Conservation (phyloP, 2,888 invertebrate genomes). For the Lasioglossum malachurum region DNA sequence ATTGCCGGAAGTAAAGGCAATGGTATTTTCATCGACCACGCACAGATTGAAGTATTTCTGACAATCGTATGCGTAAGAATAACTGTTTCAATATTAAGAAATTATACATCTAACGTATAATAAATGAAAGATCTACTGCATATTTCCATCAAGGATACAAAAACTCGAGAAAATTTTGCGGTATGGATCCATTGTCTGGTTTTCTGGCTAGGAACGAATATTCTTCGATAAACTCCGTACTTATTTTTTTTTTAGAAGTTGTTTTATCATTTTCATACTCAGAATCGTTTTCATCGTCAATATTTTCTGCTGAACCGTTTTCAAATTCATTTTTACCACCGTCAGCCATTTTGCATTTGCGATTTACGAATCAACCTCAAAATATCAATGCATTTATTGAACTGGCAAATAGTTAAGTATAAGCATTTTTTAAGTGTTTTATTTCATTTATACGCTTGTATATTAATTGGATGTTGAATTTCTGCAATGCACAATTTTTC, state of each 20-base stretch:
- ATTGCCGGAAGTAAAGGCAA: constrained; percentile 94
- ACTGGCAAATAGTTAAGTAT: not conserved
- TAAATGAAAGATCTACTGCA: not conserved
- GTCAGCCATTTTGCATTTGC: constrained; percentile 42
- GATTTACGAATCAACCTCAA: constrained; percentile 5
- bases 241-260: not conserved
- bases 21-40: constrained; percentile 90
- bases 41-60: constrained; percentile 92
- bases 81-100: constrained; percentile 85
- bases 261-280: not conserved
- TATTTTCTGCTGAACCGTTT: not conserved
- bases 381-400: not conserved
- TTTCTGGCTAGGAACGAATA: constrained; percentile 27
- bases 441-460: not conserved
- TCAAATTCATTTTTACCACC: constrained; percentile 36
- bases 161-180: constrained; percentile 41
- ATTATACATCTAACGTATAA: constrained; percentile 6
- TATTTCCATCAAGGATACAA: constrained; percentile 46
- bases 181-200: constrained; percentile 29
- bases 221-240: not conserved
- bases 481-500: not conserved
- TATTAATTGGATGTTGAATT: not conserved
- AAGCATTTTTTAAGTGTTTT: constrained; percentile 2
- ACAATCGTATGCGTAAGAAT: constrained; percentile 95
- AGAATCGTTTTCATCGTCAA: not conserved